Evolutionary conservation across 37 sponge, comb jelly and placozoan species (phyloP), one percentile per base, ranked within the genome.

Genomic region (Cladorhizidae sp.): DNA sequence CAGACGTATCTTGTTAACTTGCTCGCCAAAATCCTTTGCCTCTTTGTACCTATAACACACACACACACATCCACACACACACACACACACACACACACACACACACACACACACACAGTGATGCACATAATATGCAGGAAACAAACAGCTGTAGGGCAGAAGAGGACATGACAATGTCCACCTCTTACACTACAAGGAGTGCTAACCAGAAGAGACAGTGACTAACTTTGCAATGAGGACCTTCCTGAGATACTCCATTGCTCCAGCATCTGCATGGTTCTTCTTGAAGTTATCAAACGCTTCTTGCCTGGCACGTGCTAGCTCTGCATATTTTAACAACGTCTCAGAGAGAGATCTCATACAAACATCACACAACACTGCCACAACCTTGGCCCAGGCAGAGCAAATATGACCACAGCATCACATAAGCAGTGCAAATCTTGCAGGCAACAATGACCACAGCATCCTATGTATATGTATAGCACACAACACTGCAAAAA

Each of bases 221-320:
- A 69, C 79, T 83, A 36, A 92, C 93, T 89, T 94, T 18, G 86
- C 75, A 74, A 87, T 93, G 37, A 95, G 87, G 0, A 41, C 51
- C 23, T 74, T 81, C 82, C 96, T 96, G 82, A 96, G 97, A 29
- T 94, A 73, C 8, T 91, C 91, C 14, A 98, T 84, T 7, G 78
- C 57, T 18, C 26, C 25, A 25, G 81, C 90, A 74, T 91, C 61
- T 18, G 90, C 83, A 78, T 89, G 92, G 22, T 94, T 90, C 64
- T 85, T 79, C 33, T 90, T 64, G 57, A 93, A 98, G 8, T 73
- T 65, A 64, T 98, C 99, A 79, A 98, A 98, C 21, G 99, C 99
- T 74, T 94, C 93, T 41, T 98, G 99, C 23, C 97, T 91, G 0
- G 93, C 99, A 28, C 39, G 74, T 33, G 83, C 64, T 7, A 82